A percentile compares a stretch with the other conserved stretches of the same genome.
Conservation (phyloP, 2,888 invertebrate genomes). For the Drosophila paracracens region DNA sequence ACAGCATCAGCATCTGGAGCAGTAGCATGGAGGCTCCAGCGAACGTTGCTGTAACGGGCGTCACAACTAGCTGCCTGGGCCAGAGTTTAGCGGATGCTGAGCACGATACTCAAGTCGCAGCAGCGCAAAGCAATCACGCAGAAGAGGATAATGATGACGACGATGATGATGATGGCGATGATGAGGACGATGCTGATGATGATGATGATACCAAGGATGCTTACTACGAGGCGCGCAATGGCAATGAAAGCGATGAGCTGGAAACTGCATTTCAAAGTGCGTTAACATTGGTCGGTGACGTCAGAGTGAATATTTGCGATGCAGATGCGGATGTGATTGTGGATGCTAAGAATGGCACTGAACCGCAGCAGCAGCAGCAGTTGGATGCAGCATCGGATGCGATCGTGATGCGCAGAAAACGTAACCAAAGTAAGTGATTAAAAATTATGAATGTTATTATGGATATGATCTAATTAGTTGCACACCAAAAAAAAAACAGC, state of each 20-base stretch:
- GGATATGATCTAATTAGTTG: background rate
- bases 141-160: slow-evolving; percentile 59
- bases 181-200: slow-evolving; percentile 29
- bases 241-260: slow-evolving; percentile 78
- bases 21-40: slow-evolving; percentile 60
- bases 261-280: slow-evolving; percentile 71
- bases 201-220: slow-evolving; percentile 73
- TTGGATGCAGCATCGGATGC: background rate
- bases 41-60: slow-evolving; percentile 36
- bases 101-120: slow-evolving; percentile 34
- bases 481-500: slow-evolving; percentile 27
- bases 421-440: slow-evolving; percentile 63
- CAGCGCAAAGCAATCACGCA: slow-evolving; percentile 50
- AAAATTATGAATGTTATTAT: background rate
- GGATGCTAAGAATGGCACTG: slow-evolving; percentile 8
- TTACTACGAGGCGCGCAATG: slow-evolving; percentile 76
- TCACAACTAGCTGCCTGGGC: slow-evolving; percentile 33
- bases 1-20: slow-evolving; percentile 22
- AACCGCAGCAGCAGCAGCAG: slow-evolving; percentile 14
- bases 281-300: slow-evolving; percentile 71
- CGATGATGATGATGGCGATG: slow-evolving; percentile 57
- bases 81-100: slow-evolving; percentile 50
- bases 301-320: slow-evolving; percentile 61
- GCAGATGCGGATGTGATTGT: slow-evolving; percentile 26
- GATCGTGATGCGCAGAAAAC: slow-evolving; percentile 37